Percentiles rank a stretch among this genome's conserved stretches.
Evolutionary conservation across 2,888 invertebrate genomes (phyloP).

Genomic region (Acronicta leporina): DNA sequence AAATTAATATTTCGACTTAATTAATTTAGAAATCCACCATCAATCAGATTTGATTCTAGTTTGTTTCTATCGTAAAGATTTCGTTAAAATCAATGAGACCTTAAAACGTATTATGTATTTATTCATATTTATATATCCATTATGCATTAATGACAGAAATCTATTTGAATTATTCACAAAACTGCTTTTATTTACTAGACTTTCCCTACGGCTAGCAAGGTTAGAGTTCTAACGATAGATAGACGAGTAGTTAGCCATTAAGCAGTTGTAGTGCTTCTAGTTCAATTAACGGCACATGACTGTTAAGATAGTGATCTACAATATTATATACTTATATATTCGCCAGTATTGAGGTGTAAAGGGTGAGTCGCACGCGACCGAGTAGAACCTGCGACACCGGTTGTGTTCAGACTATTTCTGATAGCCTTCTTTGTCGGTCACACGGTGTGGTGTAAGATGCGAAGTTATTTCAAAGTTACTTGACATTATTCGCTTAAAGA

Average conservation of each 20-base stretch:
- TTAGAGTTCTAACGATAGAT: conserved; percentile 26
- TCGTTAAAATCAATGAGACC: neutral
- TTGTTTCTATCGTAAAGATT: neutral
- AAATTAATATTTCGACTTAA: neutral
- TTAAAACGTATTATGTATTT: neutral
- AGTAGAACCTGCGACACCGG: conserved; percentile 68
- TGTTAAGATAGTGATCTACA: conserved; percentile 50
- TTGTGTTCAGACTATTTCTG: conserved; percentile 71
- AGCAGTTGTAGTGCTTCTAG: conserved; percentile 59
- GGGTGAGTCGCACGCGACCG: conserved; percentile 67
- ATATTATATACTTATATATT: conserved; percentile 49
- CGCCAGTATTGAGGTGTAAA: conserved; percentile 64
- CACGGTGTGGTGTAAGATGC: conserved; percentile 60
- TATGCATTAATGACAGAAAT: conserved; percentile 1
- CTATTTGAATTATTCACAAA: conserved; percentile 1
- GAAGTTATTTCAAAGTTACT: conserved; percentile 39
- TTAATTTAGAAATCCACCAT: conserved; percentile 2
- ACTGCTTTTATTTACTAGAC: conserved; percentile 8
- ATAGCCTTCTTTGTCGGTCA: conserved; percentile 72
- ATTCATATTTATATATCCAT: neutral
- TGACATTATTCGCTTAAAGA: conserved; percentile 34
- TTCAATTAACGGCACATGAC: conserved; percentile 60
- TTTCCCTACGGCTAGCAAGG: conserved; percentile 17
- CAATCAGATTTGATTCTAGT: neutral
- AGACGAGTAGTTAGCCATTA: conserved; percentile 45